Base-by-base conservation (phyloP, 2,113 vertebrate species). In the Sceloporus undulatus region DNA sequence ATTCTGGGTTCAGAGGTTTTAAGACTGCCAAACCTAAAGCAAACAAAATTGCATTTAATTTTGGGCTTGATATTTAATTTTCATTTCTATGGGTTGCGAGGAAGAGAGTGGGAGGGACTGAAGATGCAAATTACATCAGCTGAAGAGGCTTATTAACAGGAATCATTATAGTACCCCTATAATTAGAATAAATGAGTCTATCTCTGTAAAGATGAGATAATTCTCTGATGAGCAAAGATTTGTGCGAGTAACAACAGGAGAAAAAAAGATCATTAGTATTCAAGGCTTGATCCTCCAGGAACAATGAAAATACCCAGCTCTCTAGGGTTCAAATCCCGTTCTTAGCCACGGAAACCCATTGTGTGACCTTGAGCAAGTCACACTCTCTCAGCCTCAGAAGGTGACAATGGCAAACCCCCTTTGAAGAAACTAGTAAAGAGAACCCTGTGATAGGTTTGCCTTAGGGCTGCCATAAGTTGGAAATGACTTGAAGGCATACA, bases 41-140 rank as follows among this genome's bases (percentile, higher is more conserved):
- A 75, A 27, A 40, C 13, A 11, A 65, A 70, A 29, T 62, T 27
- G 18, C 27, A 4, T 52, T 40, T 76, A 23, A 25, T 85, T 56
- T 38, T 74, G 21, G 27, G 52, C 16, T n/a, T 75, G 34, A 38
- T 48, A 56, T 84, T 85, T 85, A 21, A 85, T 76, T 85, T 85
- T 14, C 9, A 75, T 85, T 77, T 85, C 73, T 65, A 9, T 76
- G 73, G 56, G 38, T 14, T 42, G 5, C 62, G 38, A 13, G 19
- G 16, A 21, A 19, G 73, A 29, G 13, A 11, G 52, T 2, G 59
- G 68, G 13, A 11, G 19, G 16, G 25, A 29, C 13, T 59, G 21
- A 75, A 11, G 83, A 4, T 59, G 21, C 70, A 85, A 85, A 77
- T 77, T 40, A 19, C 38, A 40, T 40, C 6, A 1, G 40, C 66